phyloP scores from a whole-genome alignment of 2,797 vertebrate species.

The Cossypha niveicapilla region DNA sequence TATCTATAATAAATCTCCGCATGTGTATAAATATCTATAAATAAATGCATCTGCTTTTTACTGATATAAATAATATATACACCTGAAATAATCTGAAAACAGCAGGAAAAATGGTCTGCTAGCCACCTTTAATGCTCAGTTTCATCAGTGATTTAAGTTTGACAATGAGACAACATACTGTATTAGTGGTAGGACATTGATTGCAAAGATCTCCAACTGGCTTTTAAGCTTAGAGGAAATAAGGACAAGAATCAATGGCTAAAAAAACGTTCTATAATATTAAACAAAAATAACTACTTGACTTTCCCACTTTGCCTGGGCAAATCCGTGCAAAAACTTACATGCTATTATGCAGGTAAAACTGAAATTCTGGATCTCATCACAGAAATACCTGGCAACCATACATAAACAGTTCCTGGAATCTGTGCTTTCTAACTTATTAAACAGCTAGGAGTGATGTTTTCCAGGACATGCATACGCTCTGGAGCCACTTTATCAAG shows the following conservation, averaged over 20 bases:
- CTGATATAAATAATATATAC: neutral
- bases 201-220: neutral
- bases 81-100: neutral
- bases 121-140: neutral
- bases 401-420: neutral
- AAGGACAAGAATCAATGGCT: neutral
- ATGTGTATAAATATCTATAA: neutral
- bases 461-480: neutral
- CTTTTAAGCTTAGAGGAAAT: slow-evolving; percentile 11
- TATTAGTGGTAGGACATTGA: neutral
- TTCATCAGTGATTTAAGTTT: neutral
- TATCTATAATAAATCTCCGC: neutral
- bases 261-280: neutral
- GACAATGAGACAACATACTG: neutral
- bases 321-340: neutral
- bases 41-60: neutral
- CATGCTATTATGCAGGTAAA: neutral
- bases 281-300: neutral
- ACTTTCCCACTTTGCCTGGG: neutral
- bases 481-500: neutral
- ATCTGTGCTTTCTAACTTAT: neutral
- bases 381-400: neutral
- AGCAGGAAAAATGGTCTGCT: neutral
- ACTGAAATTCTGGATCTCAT: slow-evolving; percentile 4
- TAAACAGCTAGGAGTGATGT: neutral